Base-by-base conservation (phyloP, 2,113 vertebrate species). In the Pseudorectes ferrugineus region DNA sequence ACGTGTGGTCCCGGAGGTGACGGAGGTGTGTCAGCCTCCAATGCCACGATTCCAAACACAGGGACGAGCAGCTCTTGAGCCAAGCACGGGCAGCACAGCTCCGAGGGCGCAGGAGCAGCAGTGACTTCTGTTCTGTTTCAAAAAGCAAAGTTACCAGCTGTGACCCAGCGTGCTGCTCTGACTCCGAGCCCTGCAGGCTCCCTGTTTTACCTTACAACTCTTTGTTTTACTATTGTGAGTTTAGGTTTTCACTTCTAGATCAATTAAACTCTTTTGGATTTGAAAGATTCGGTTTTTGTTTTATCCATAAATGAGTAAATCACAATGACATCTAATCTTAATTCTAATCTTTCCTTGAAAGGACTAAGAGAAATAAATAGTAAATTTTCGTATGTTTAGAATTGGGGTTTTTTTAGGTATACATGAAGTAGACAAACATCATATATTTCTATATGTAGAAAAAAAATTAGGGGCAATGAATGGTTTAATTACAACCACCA, bases 11-110 rank as follows among this genome's bases (percentile, higher is more conserved):
- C 45, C 14, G 35, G 55, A 20, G n/a, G 2, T 10, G 26, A 20
- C 7, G 2, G 7, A 11, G 5, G 6, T 28, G 13, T 14, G 13
- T 43, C 20, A 66, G 29, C 48, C 14, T 33, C 42, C 33, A 10
- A 23, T 23, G 31, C 35, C 38, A 88, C 2, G 0, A 8, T 36
- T 45, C 43, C n/a, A 54, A n/a, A 16, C 18, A 24, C 12, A 2
- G 22, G 29, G 29, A 51, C 21, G 12, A 24, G 43, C 9, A 77
- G 28, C 22, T n/a, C 33, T 12, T 16, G 13, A 10, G 36, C 40
- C 3, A 11, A 18, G 40, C 10, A 46, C 0, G 7, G n/a, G 36
- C 24, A 59, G 23, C 3, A 2, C 9, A 80, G 22, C 12, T 86
- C 38, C 25, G 48, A 45, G 35, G 26, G 77, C 8, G 20, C 9